Base-by-base conservation (phyloP, 2,113 vertebrate species). In the Dasyprocta punctata region DNA sequence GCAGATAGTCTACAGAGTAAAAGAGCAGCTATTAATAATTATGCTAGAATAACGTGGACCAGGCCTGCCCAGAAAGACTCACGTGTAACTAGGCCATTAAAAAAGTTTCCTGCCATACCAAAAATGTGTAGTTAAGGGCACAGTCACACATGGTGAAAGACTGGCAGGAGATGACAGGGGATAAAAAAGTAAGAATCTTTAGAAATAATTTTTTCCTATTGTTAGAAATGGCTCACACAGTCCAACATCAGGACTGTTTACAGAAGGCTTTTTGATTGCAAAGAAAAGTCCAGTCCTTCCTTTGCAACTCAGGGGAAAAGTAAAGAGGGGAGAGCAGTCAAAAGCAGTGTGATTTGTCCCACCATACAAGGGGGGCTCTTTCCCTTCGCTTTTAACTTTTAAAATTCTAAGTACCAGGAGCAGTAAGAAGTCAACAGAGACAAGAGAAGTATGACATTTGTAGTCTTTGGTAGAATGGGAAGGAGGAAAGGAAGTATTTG, bases 11-110 rank as follows among this genome's bases (percentile, higher is more conserved):
- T 86, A 17, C n/a, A 60, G 83, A 52, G 65, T 38, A 9, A 69
- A 86, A 83, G 65, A 81, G 19, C 41, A 73, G 19, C 67, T 92
- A 75, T 87, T 95, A 94, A 86, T 92, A 92, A 90, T 88, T 61
- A 61, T 52, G 16, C 52, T 44, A 84, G 67, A n/a, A 49, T 9
- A 63, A 84, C 33, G n/a, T 3, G 91, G 67, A 84, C 33, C 5
- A 75, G 20, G 22, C 47, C 22, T 56, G 19, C 58, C 56, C 33
- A 78, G 20, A 60, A 60, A 78, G 60, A 95, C 22, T 13, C 28
- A 61, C 24, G 9, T 41, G 30, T 63, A 60, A 77, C 22, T 14
- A 47, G 28, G 47, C 26, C n/a, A 63, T 19, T 58, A 49, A 13
- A 26, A 9, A 36, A 16, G 12, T 44, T 97, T 89, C 33, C 28